Percentiles rank a stretch among this genome's conserved stretches.
Evolutionary conservation across 2,888 invertebrate species (phyloP).

Genomic region (Abrostola triplasia): DNA sequence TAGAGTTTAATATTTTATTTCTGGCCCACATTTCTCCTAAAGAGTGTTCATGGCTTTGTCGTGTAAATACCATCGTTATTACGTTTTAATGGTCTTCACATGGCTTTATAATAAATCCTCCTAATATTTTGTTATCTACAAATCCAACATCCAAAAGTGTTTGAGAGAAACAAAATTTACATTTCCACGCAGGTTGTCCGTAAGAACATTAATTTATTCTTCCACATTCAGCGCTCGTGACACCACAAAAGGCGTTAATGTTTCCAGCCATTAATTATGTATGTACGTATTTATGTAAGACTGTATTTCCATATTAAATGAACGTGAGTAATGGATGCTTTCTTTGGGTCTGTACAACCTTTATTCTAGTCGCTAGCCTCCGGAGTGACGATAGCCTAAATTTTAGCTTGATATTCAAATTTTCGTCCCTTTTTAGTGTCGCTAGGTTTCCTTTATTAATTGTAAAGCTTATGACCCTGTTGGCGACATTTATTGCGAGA

Average conservation of each 20-base stretch:
- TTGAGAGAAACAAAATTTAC: conserved; percentile 19
- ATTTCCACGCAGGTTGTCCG: conserved; percentile 18
- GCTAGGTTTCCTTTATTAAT: conserved; percentile 40
- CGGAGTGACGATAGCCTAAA: conserved; percentile 34
- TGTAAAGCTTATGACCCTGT: conserved; percentile 15
- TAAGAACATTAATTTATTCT: conserved; percentile 34
- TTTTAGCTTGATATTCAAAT: conserved; percentile 37
- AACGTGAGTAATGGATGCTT: conserved; percentile 22
- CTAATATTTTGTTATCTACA: background rate
- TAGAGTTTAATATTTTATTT: too few relatives aligned
- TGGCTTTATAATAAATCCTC: too few relatives aligned
- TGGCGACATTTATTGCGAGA: conserved; percentile 12
- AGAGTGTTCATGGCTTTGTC: too few relatives aligned
- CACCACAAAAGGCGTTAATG: conserved; percentile 39
- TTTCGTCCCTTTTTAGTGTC: conserved; percentile 29
- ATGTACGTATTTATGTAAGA: conserved; percentile 22
- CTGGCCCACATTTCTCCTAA: too few relatives aligned
- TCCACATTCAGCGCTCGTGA: conserved; percentile 40
- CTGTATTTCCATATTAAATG: conserved; percentile 35
- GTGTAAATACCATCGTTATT: too few relatives aligned
- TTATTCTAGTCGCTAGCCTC: conserved; percentile 34
- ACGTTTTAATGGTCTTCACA: too few relatives aligned
- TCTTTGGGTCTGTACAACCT: conserved; percentile 18
- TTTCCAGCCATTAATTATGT: conserved; percentile 43
- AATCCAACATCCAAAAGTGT: conserved; percentile 9